phyloP scores from a whole-genome alignment of 2,113 vertebrate species.

The Psephotus haematonotus region DNA sequence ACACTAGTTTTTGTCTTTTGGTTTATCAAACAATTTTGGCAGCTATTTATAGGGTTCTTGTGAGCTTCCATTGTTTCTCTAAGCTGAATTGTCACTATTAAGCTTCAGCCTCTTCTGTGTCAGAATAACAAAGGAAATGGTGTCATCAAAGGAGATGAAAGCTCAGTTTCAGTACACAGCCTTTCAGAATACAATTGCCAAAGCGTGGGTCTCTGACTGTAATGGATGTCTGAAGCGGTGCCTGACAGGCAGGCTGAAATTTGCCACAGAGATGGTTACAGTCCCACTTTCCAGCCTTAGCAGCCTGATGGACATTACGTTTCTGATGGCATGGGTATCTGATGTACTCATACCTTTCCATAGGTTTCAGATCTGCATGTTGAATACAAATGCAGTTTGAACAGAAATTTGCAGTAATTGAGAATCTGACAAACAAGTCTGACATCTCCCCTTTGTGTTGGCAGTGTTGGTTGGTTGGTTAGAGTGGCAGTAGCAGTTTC shows the following conservation, averaged over 20 bases:
- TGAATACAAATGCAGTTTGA: background rate
- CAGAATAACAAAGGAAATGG: background rate
- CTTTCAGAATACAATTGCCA: background rate
- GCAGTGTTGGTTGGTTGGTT: background rate
- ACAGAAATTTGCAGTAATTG: background rate
- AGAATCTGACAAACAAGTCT: background rate
- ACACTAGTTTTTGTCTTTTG: background rate
- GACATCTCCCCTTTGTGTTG: background rate
- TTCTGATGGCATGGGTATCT: background rate
- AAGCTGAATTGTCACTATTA: background rate
- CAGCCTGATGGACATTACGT: background rate
- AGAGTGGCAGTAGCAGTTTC: background rate
- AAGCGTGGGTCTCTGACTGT: background rate
- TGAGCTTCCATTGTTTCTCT: background rate
- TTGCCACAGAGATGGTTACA: background rate
- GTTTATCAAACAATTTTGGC: background rate
- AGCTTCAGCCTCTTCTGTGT: background rate
- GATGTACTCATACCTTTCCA: background rate
- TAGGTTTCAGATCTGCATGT: background rate
- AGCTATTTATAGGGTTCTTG: background rate
- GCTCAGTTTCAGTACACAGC: background rate
- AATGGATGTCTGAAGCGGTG: background rate
- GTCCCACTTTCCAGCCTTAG: background rate
- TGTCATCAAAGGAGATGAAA: background rate
- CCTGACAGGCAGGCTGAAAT: background rate